A percentile compares a stretch with the other conserved stretches of the same genome.
phyloP scores from a whole-genome alignment of 2,888 invertebrate species.

The Spodoptera picta region DNA sequence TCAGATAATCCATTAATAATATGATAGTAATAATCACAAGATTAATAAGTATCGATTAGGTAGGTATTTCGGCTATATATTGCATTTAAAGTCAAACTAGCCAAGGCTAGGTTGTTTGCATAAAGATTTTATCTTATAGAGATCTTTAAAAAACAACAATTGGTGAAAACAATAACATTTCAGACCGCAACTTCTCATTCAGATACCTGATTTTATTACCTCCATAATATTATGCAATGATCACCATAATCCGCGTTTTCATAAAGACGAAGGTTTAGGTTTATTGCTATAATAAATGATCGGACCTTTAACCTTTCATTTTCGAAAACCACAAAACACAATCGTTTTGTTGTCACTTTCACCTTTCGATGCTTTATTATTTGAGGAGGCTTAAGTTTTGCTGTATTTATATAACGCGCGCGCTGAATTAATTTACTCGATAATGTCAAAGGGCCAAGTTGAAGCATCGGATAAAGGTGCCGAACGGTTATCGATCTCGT shows the following conservation, averaged over 20 bases:
- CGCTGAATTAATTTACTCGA: conserved; percentile 14
- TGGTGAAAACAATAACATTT: too few species aligned
- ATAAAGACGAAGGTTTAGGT: conserved; percentile 19
- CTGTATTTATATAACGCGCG: conserved; percentile 15
- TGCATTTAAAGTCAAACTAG: too few species aligned
- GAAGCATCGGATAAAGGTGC: conserved; percentile 3
- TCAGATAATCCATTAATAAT: too few species aligned
- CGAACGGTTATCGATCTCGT: conserved; percentile 18
- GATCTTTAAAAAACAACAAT: too few species aligned
- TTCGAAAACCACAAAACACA: conserved; percentile 33
- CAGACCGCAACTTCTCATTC: too few species aligned
- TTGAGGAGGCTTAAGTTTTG: conserved; percentile 20
- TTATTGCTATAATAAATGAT: conserved; percentile 26
- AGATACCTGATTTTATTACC: too few species aligned
- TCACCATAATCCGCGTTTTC: conserved; percentile 3
- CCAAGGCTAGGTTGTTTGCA: too few species aligned
- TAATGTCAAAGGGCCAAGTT: conserved; percentile 16
- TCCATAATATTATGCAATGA: background rate
- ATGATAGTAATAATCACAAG: too few species aligned
- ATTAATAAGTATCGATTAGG: too few species aligned
- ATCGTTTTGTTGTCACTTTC: conserved; percentile 41
- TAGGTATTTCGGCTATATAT: too few species aligned
- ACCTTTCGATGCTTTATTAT: conserved; percentile 28
- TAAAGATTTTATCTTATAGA: too few species aligned
- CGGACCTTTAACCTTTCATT: conserved; percentile 32